Percentiles rank a stretch among this genome's conserved stretches.
These are phyloP conservation scores for Zoroaster sp. DNA, from an alignment of 53 echinoderm and acorn worm genomes.

Conservation along the genomic window DNA sequence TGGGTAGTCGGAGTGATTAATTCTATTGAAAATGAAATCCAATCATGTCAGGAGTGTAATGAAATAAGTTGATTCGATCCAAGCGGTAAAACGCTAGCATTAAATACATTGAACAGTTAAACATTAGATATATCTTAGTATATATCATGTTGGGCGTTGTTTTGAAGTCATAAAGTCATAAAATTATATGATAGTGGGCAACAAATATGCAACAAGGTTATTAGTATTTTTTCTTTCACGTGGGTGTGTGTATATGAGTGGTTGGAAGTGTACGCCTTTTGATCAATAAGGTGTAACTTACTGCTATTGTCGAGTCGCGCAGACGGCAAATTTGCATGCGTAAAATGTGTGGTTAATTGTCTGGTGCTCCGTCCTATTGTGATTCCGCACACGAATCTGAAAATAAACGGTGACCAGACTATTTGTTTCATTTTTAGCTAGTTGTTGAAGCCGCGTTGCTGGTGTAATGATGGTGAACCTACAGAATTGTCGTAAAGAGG, in stretches of 20 bases:
- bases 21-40: too few species aligned
- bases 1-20: too few species aligned
- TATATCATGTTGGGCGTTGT: background rate
- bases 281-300: background rate
- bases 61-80: too few species aligned
- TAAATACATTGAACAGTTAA: too few species aligned
- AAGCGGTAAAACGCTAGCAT: too few species aligned
- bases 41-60: too few species aligned
- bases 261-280: background rate
- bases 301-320: background rate
- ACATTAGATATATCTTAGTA: too few species aligned
- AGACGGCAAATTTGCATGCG: background rate
- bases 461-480: background rate
- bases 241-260: background rate
- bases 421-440: background rate
- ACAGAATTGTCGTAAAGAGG: background rate
- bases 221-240: background rate
- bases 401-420: slow-evolving; percentile 25
- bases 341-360: slow-evolving; percentile 13
- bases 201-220: background rate
- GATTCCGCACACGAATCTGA: background rate
- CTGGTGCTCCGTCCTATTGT: slow-evolving; percentile 18
- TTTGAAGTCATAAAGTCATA: background rate
- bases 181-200: background rate
- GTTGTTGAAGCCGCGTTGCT: background rate